Conservation (phyloP, 2,113 vertebrate genomes). For the Peromyscus polionotus region DNA sequence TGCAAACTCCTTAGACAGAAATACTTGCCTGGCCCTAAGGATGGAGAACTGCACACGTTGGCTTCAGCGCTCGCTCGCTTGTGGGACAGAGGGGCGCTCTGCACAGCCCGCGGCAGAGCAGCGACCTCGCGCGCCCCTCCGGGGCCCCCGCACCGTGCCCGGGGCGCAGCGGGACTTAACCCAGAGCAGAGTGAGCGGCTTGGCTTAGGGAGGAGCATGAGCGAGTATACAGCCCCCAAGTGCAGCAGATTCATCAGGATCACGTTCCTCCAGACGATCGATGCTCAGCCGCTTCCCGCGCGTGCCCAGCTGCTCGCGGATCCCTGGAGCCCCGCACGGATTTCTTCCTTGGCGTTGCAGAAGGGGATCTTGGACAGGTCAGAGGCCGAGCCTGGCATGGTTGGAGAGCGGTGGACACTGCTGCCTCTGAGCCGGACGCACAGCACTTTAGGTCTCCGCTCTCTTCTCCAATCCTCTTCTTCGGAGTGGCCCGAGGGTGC, state of each 20-base stretch:
- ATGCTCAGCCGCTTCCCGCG: conserved; percentile 73
- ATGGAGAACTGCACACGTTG: background rate
- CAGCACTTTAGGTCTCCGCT: background rate
- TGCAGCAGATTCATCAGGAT: conserved; percentile 89
- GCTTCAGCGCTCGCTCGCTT: background rate
- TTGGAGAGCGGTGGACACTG: background rate
- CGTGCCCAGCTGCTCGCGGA: background rate
- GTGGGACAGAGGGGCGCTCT: background rate
- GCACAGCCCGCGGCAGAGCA: background rate
- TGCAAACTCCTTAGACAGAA: background rate
- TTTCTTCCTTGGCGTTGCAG: background rate
- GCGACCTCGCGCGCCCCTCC: background rate
- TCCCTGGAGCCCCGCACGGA: background rate
- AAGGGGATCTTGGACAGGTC: background rate
- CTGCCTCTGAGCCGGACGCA: background rate
- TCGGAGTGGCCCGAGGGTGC: conserved; percentile 4
- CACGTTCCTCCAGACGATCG: conserved; percentile 90
- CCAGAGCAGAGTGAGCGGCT: conserved; percentile 89
- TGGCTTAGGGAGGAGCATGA: conserved; percentile 87
- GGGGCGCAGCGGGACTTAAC: conserved; percentile 84
- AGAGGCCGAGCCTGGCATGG: conserved; percentile 55
- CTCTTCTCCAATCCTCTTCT: background rate
- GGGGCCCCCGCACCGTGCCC: background rate
- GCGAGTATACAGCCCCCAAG: conserved; percentile 86
- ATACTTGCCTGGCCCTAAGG: background rate